Conservation (phyloP, 2,113 vertebrate species). For the Antechinus stuartii region DNA sequence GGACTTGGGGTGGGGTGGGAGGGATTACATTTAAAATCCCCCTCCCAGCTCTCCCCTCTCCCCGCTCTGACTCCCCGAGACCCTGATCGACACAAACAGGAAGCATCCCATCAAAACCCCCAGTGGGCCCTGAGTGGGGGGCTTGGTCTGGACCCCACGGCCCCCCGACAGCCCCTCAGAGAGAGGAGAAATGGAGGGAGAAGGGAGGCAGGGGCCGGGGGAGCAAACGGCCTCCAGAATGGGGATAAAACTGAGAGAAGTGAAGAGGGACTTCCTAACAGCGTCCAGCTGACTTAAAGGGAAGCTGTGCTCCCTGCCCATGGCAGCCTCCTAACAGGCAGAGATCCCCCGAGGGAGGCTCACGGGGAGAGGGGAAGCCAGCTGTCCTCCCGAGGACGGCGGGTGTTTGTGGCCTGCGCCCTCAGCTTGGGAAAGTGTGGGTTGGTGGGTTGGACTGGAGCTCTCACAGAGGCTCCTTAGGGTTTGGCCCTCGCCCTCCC, state of each 20-base stretch:
- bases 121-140: not conserved
- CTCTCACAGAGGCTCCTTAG: not conserved
- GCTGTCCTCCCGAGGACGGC: not conserved
- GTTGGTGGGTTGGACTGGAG: not conserved
- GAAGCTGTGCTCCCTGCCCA: not conserved
- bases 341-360: not conserved
- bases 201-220: not conserved
- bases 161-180: not conserved
- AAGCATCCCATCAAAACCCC: not conserved
- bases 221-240: not conserved
- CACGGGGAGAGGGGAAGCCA: no score
- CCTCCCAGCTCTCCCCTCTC: constrained; percentile 10
- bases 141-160: not conserved
- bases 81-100: not conserved
- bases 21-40: not conserved
- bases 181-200: not conserved
- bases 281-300: not conserved
- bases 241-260: not conserved
- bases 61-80: not conserved
- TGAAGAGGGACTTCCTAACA: not conserved
- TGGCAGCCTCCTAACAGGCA: not conserved
- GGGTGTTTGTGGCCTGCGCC: no score
- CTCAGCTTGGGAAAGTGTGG: not conserved
- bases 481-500: not conserved
- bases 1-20: not conserved